A percentile compares a stretch with the other conserved stretches of the same genome.
phyloP scores from a whole-genome alignment of 2,888 invertebrate genomes.

The Sicus ferrugineus region DNA sequence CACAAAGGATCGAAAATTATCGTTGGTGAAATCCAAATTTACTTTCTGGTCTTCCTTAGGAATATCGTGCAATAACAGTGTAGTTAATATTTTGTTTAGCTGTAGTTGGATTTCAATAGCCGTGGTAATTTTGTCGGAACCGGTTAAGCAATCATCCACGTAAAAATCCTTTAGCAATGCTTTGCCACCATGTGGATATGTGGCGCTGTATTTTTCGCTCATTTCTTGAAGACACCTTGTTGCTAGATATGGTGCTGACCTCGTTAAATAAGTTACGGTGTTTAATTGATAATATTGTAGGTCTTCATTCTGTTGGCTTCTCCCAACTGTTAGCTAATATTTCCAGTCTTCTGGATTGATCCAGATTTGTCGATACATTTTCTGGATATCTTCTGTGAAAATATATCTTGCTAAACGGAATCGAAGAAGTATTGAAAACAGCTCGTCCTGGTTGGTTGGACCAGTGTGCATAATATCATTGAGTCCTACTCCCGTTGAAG shows the following conservation, averaged over 20 bases:
- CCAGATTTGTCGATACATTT: slow-evolving; percentile 6
- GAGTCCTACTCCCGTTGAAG: neutral
- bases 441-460: slow-evolving; percentile 1
- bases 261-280: neutral
- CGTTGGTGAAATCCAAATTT: too few relatives aligned
- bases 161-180: neutral
- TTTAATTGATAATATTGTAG: too few relatives aligned
- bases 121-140: neutral
- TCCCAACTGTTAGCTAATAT: neutral
- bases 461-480: neutral
- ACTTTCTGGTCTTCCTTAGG: neutral
- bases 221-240: neutral
- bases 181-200: neutral
- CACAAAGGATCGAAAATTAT: too few relatives aligned
- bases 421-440: slow-evolving; percentile 18
- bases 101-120: neutral
- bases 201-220: neutral
- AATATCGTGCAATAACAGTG: neutral
- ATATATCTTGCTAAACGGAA: neutral
- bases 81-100: neutral
- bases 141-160: slow-evolving; percentile 2
- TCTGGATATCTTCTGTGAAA: slow-evolving; percentile 7
- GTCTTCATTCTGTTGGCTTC: too few relatives aligned
- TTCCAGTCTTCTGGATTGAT: neutral
- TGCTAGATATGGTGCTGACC: neutral